A percentile compares a stretch with the other conserved stretches of the same genome.
These are phyloP conservation scores for Caenorhabditis sp. DNA, from an alignment of 2,888 invertebrate genomes.

Conservation along the genomic window DNA sequence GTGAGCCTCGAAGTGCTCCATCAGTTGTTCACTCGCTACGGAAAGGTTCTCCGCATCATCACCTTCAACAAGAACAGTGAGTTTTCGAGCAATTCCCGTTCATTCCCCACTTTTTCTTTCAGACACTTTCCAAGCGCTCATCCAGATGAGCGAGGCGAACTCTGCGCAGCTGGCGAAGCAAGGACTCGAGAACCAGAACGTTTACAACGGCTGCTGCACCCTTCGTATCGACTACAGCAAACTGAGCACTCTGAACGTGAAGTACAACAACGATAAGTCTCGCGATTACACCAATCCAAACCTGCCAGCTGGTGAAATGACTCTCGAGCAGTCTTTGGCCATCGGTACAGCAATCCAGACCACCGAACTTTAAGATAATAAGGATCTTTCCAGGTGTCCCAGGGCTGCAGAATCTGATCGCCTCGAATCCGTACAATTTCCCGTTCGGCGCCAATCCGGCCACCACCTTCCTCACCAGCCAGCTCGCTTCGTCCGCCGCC, in stretches of 20 bases:
- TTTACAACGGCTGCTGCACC: constrained; percentile 93
- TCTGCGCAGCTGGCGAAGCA: constrained; percentile 97
- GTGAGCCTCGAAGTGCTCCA: constrained; percentile 95
- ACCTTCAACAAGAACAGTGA: constrained; percentile 99
- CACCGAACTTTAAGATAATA: too few species aligned
- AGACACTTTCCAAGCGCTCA: constrained; percentile 98
- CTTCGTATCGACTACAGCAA: constrained; percentile 90
- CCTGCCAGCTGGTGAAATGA: constrained; percentile 91
- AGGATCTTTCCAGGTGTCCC: constrained; percentile 44
- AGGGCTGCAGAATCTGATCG: constrained; percentile 60
- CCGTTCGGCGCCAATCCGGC: constrained; percentile 64
- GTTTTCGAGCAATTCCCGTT: too few species aligned
- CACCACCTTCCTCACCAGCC: constrained; percentile 58
- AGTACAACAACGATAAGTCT: constrained; percentile 99
- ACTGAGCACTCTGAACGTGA: constrained; percentile 96
- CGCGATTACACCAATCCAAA: constrained; percentile 98
- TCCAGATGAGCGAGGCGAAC: constrained; percentile 97
- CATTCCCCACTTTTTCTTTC: constrained; percentile 78
- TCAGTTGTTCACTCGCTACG: constrained; percentile 96
- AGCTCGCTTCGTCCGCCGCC: constrained; percentile 37
- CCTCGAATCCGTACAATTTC: constrained; percentile 63
- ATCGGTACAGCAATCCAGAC: constrained; percentile 47
- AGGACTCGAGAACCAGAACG: constrained; percentile 97
- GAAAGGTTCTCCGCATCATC: constrained; percentile 98
- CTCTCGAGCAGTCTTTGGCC: constrained; percentile 77